Percentiles rank a stretch among this genome's conserved stretches.
Evolutionary conservation across 2,797 vertebrate genomes (phyloP).

Genomic region (Peromyscus melanophrys): DNA sequence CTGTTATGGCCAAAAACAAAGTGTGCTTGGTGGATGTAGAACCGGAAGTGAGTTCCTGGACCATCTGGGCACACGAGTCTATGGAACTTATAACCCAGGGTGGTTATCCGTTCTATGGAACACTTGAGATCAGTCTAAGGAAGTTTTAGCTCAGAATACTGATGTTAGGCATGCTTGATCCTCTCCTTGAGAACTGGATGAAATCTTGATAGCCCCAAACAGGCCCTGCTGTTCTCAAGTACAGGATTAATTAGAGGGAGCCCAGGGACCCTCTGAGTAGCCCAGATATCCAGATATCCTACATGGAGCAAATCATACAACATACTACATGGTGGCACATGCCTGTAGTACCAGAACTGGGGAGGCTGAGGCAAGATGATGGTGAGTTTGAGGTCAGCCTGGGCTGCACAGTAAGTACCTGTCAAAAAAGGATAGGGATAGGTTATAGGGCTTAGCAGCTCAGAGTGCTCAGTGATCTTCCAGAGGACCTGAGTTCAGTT

Average conservation of each 20-base stretch:
- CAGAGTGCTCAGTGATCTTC: background rate
- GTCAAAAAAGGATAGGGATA: background rate
- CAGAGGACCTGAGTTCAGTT: background rate
- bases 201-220: background rate
- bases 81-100: background rate
- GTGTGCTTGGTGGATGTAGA: conserved; percentile 96
- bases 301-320: rapidly evolving
- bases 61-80: background rate
- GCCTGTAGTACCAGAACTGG: background rate
- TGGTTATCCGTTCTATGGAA: background rate
- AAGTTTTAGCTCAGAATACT: background rate
- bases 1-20: conserved; percentile 94
- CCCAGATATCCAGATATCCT: background rate
- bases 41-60: conserved; percentile 93
- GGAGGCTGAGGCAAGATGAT: background rate
- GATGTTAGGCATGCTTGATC: background rate
- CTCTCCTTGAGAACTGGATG: background rate
- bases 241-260: background rate
- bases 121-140: background rate
- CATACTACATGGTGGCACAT: background rate
- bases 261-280: background rate
- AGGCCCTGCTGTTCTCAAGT: background rate
- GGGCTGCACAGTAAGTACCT: background rate
- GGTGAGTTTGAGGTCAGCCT: background rate
- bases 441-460: background rate